Evolutionary conservation across 35 echinoderm and acorn worm genomes (phyloP), one percentile per base, ranked within the genome.

Genomic region (Ptychodera flava): DNA sequence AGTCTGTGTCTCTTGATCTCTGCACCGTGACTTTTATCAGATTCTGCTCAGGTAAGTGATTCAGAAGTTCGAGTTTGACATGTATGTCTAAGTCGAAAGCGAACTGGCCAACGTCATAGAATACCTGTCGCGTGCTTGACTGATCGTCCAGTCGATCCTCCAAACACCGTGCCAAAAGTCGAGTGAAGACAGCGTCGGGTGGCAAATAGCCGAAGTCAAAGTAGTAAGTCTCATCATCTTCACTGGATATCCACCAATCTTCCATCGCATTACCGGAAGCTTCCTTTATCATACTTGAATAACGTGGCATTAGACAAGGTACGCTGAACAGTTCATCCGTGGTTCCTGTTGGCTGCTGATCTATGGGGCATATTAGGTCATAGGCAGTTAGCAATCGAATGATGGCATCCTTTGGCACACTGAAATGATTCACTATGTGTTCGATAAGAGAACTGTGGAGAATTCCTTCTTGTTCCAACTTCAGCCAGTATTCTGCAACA

Each of bases 131-230:
- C 22, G 6, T 64, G 6, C 6, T 64, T 12, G 6, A 12, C 22
- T 6, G 45, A 22, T 64, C 45, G 45, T 6, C 22, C 6, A 22
- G 6, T 64, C 6, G 6, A 64, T 6, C 22, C 45, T 6, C 6
- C 6, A 64, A 12, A 31, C 87, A 89, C 28, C 38, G 35, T 35
- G 87, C 53, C 15, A 89, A 27, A 0, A 89, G 79, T 52, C 87
- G 87, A 35, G 32, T 75, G 34, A 82, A 89, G 35, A 89, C 45
- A 29, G 75, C 53, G 35, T 53, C 53, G 12, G 87, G 64, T 31
- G 36, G 16, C 0, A 89, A 36, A 27, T 30, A 16, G 28, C 80
- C 76, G 82, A 89, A 89, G 32, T 89, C 87, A 64, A 89, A 89
- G 52, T 89, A 89, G 52, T 81, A 83, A 30, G 82, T 34, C 36